phyloP scores from a whole-genome alignment of 92 coral and sea anemone genomes.

The Umimayanthus chanpuru region DNA sequence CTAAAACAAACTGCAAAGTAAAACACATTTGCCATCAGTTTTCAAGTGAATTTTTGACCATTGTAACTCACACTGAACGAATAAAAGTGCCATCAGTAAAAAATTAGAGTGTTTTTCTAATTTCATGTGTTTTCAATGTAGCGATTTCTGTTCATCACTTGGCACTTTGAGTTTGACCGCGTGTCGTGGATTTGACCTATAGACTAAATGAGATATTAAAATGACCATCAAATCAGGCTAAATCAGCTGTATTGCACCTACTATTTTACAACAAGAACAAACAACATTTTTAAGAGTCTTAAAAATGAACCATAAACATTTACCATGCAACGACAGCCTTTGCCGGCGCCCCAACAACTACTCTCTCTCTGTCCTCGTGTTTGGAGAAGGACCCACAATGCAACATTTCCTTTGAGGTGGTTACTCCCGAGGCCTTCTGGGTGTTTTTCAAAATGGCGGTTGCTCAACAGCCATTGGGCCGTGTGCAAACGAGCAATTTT shows the following conservation, averaged over 20 bases:
- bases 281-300: not conserved
- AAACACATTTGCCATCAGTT: not conserved
- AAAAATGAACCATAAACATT: too few species aligned
- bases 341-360: not conserved
- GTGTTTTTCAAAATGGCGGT: too few species aligned
- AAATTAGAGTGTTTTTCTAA: constrained; percentile 31
- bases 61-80: not conserved
- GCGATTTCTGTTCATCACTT: constrained; percentile 45
- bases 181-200: not conserved
- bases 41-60: not conserved
- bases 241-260: not conserved
- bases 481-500: too few species aligned
- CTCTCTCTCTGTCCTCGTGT: too few species aligned
- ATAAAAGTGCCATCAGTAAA: constrained; percentile 36
- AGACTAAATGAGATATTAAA: not conserved
- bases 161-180: constrained; percentile 12
- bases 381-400: too few species aligned
- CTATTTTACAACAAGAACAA: too few species aligned
- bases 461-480: too few species aligned
- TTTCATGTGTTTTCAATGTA: constrained; percentile 32
- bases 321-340: not conserved
- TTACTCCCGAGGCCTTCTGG: too few species aligned
- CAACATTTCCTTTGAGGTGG: too few species aligned
- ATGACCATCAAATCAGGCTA: not conserved
- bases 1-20: not conserved